These are phyloP conservation scores for Microtus obscurus DNA, from an alignment of 2,797 vertebrate genomes.

Conservation along the genomic window DNA sequence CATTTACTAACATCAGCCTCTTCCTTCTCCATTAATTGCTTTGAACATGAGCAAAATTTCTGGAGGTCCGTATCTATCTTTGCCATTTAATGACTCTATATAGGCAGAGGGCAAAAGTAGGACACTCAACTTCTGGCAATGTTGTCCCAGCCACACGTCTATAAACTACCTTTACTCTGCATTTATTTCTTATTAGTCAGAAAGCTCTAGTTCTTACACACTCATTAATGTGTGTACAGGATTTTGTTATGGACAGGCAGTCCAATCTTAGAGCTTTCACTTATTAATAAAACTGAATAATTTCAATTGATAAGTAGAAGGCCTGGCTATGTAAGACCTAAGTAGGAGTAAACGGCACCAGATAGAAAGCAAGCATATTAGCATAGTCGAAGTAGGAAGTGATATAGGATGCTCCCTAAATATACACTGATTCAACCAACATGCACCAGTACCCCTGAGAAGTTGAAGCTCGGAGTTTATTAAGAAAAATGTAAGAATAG, in stretches of 20 bases:
- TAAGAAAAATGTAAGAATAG: not conserved
- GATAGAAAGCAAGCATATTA: not conserved
- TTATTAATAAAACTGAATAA: slow-evolving; percentile 12
- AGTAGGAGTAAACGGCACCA: not conserved
- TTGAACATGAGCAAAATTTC: not conserved
- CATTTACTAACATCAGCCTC: not conserved
- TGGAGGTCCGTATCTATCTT: not conserved
- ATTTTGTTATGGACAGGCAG: not conserved
- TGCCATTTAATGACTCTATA: not conserved
- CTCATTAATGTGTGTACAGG: not conserved
- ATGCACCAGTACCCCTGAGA: not conserved
- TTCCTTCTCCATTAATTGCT: not conserved
- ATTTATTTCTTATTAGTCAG: slow-evolving; percentile 3
- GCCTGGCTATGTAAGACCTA: not conserved
- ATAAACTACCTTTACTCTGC: not conserved
- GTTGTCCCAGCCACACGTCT: not conserved
- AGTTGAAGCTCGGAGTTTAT: not conserved
- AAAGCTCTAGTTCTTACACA: not conserved
- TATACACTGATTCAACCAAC: not conserved
- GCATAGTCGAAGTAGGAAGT: not conserved
- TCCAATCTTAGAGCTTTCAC: not conserved
- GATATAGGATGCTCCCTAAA: not conserved
- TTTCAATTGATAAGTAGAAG: not conserved
- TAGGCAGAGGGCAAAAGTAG: not conserved
- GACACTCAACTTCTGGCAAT: not conserved